Base-by-base conservation (phyloP, 2,888 invertebrate species). In the Agonopterix alstromeriana region DNA sequence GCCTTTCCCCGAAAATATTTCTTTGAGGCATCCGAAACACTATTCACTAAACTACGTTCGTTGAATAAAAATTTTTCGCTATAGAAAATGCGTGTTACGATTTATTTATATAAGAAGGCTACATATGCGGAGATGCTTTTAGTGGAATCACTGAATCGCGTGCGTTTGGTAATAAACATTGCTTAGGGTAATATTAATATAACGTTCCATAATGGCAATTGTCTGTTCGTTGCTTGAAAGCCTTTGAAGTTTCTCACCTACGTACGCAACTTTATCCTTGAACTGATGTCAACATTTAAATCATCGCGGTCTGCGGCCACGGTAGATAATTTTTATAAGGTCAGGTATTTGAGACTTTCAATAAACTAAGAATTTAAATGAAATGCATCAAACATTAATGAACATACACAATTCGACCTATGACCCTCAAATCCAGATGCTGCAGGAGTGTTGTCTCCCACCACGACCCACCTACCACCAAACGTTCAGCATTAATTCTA, bases 131-230 rank as follows among this genome's bases (percentile, higher is more conserved):
- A 65, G 76, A 80, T 75, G 80, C 81, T 84, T 83, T 83, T 82
- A 82, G 78, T 69, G 55, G 70, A 83, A 84, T 83, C 80, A 76
- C 80, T 72, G 69, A 72, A 78, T 84, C 65, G 85, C 82, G 80
- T 84, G 84, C 62, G 53, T 53, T 48, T 54, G 56, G 66, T 70
- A 69, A 77, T 80, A 77, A 76, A 70, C 69, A 73, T 69, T 73
- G 67, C 58, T 52, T 54, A 50, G 53, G 60, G 55, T 63, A 66
- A 67, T 76, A 77, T 73, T 73, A 77, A 69, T 72, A 73, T 58
- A 65, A 56, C 66, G 66, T 61, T 71, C 59, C 52, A 56, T 62
- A 62, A 67, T 68, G 69, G 65, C 71, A 73, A 70, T 68, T 61
- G 65, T 63, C 65, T 66, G 66, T 63, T 64, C 65, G 66, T 70